Evolutionary conservation across 2,113 vertebrate species (phyloP).

Genomic region (Pteruthius melanotis): DNA sequence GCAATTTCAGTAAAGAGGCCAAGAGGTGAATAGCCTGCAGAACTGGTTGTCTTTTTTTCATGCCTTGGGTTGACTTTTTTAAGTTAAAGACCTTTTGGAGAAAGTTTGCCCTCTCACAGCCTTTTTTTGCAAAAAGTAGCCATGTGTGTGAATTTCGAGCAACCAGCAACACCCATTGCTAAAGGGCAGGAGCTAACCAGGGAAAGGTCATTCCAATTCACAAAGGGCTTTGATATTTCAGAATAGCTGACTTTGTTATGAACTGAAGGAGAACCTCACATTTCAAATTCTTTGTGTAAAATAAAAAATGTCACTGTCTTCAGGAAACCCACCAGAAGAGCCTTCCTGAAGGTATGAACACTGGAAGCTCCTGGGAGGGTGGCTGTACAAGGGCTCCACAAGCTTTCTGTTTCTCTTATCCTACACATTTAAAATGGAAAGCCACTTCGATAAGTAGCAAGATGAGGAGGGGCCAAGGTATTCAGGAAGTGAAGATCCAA

Average conservation of each 20-base stretch:
- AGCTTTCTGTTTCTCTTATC: neutral
- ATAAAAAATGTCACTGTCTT: neutral
- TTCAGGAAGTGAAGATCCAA: neutral
- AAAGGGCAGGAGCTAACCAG: constrained; percentile 57
- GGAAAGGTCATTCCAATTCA: constrained; percentile 65
- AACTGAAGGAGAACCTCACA: constrained; percentile 50
- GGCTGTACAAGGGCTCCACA: neutral
- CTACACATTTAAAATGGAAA: neutral
- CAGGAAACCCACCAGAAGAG: constrained; percentile 14
- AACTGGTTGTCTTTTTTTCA: constrained; percentile 23
- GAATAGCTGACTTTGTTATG: constrained; percentile 55
- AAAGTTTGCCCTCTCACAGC: constrained; percentile 32
- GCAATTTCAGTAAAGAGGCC: constrained; percentile 50
- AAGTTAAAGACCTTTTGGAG: constrained; percentile 50
- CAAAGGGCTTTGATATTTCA: constrained; percentile 59
- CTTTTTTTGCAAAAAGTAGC: constrained; percentile 9
- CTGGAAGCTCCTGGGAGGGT: neutral
- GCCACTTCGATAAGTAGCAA: neutral
- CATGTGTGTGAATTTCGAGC: constrained; percentile 28
- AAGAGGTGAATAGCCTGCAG: constrained; percentile 55
- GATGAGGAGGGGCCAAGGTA: neutral
- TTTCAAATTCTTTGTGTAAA: constrained; percentile 38
- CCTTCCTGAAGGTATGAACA: neutral
- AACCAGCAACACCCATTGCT: constrained; percentile 53
- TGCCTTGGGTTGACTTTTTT: constrained; percentile 23